phyloP scores from a whole-genome alignment of 2,888 invertebrate genomes.

The Yponomeuta evonymella region DNA sequence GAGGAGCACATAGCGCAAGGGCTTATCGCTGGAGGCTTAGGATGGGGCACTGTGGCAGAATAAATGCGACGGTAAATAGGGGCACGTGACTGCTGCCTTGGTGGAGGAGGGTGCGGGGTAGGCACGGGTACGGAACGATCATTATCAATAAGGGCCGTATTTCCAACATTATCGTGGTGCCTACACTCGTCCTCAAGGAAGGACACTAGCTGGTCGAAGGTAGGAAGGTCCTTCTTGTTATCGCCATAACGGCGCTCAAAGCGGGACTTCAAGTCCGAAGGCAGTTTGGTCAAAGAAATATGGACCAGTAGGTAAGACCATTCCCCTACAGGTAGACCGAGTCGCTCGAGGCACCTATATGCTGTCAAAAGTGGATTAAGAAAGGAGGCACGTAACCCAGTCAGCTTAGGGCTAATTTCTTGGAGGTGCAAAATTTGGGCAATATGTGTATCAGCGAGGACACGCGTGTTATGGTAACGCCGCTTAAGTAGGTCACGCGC shows the following conservation, averaged over 20 bases:
- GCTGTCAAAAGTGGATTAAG: not conserved
- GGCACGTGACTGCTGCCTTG: no score
- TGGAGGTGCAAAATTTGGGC: not conserved
- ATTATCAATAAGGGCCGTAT: not conserved
- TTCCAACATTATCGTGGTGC: not conserved
- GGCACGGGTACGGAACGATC: not conserved
- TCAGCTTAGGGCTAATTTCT: not conserved
- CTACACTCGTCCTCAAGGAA: not conserved
- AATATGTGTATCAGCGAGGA: slow-evolving; percentile 16
- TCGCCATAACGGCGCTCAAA: no score
- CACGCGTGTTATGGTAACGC: slow-evolving; percentile 16
- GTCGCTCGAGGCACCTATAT: not conserved
- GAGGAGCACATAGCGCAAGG: not conserved
- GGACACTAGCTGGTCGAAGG: not conserved
- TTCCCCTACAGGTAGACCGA: not conserved
- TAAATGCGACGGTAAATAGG: no score
- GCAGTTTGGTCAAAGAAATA: slow-evolving; percentile 7
- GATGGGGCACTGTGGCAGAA: not conserved
- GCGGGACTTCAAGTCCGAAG: slow-evolving; percentile 8
- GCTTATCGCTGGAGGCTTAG: not conserved
- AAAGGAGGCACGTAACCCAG: not conserved
- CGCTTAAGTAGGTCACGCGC: slow-evolving; percentile 13
- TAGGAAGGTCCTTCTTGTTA: not conserved
- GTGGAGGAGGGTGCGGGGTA: no score
- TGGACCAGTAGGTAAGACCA: slow-evolving; percentile 14